A percentile compares a stretch with the other conserved stretches of the same genome.
These are phyloP conservation scores for Cliona cf. orientalis DNA, from an alignment of 37 sponge, comb jelly and placozoan species.

Conservation along the genomic window DNA sequence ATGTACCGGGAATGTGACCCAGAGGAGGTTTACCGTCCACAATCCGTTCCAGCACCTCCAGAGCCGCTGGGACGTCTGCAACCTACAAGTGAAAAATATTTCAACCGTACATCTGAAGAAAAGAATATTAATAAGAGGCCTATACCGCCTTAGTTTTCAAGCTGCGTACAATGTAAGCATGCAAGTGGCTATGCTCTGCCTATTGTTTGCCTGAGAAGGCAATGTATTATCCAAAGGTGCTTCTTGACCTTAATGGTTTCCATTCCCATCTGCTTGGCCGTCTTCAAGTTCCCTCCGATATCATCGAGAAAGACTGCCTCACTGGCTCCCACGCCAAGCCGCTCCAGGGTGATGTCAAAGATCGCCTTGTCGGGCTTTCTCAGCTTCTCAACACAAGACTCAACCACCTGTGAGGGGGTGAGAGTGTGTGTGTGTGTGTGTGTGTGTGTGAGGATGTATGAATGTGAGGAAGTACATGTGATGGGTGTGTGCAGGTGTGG, in stretches of 20 bases:
- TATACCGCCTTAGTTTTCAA: background rate
- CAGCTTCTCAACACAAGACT: slow-evolving; percentile 52
- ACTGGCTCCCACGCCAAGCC: slow-evolving; percentile 38
- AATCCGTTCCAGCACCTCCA: slow-evolving; percentile 34
- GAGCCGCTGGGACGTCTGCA: slow-evolving; percentile 27
- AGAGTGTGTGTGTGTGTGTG: background rate
- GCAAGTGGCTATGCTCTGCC: background rate
- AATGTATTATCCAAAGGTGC: background rate
- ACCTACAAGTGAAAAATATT: slow-evolving; percentile 10
- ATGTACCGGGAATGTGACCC: slow-evolving; percentile 41
- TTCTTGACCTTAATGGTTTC: slow-evolving; percentile 60
- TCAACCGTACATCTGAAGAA: background rate
- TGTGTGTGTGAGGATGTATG: background rate
- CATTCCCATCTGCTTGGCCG: slow-evolving; percentile 61
- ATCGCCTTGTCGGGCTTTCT: slow-evolving; percentile 62
- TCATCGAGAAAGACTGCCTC: slow-evolving; percentile 81
- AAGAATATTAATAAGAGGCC: background rate
- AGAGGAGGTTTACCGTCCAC: background rate
- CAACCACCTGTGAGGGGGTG: slow-evolving; percentile 58
- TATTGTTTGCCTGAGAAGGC: background rate
- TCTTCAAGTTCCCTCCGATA: slow-evolving; percentile 69
- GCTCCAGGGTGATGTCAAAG: slow-evolving; percentile 43
- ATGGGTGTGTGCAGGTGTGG: background rate
- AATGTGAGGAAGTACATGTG: background rate
- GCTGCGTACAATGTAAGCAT: too few relatives aligned